Evolutionary conservation across 2,113 vertebrate genomes (phyloP).

Genomic region (Mola mola): DNA sequence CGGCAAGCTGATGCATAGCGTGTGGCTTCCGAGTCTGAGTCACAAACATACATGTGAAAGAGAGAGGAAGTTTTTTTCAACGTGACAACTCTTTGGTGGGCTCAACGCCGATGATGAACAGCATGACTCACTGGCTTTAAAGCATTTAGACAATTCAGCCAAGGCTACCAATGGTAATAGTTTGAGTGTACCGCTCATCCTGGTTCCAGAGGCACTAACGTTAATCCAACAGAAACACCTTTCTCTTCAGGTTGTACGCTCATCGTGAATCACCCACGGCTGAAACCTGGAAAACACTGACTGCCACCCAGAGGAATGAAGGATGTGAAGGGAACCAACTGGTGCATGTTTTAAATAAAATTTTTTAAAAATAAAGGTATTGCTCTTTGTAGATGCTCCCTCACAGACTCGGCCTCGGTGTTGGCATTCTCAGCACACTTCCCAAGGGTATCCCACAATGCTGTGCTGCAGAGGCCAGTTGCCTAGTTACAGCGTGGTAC

Average conservation of each 20-base stretch:
- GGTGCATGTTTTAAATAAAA: slow-evolving; percentile 30
- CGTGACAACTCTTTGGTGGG: slow-evolving; percentile 30
- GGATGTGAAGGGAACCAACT: not conserved
- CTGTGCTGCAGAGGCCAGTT: slow-evolving; percentile 73
- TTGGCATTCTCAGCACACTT: slow-evolving; percentile 79
- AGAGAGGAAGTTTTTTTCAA: slow-evolving; percentile 18
- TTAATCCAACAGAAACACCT: slow-evolving; percentile 57
- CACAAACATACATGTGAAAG: slow-evolving; percentile 35
- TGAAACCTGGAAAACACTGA: slow-evolving; percentile 34
- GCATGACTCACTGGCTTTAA: slow-evolving; percentile 56
- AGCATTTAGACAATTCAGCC: slow-evolving; percentile 50
- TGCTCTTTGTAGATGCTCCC: slow-evolving; percentile 58
- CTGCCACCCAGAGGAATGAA: not conserved
- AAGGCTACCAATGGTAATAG: slow-evolving; percentile 45
- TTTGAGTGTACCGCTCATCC: slow-evolving; percentile 40
- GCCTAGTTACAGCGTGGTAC: slow-evolving; percentile 73
- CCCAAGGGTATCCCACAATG: slow-evolving; percentile 83
- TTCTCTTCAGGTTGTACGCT: slow-evolving; percentile 24
- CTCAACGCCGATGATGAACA: slow-evolving; percentile 44
- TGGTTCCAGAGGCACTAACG: slow-evolving; percentile 26
- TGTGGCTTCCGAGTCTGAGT: slow-evolving; percentile 21
- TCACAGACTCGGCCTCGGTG: slow-evolving; percentile 49
- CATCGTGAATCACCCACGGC: slow-evolving; percentile 56
- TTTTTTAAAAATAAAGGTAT: too few species aligned
- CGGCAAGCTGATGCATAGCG: slow-evolving; percentile 3